A percentile compares a stretch with the other conserved stretches of the same genome.
These are phyloP conservation scores for Albula glossodonta DNA, from an alignment of 2,113 vertebrate genomes.

Conservation along the genomic window DNA sequence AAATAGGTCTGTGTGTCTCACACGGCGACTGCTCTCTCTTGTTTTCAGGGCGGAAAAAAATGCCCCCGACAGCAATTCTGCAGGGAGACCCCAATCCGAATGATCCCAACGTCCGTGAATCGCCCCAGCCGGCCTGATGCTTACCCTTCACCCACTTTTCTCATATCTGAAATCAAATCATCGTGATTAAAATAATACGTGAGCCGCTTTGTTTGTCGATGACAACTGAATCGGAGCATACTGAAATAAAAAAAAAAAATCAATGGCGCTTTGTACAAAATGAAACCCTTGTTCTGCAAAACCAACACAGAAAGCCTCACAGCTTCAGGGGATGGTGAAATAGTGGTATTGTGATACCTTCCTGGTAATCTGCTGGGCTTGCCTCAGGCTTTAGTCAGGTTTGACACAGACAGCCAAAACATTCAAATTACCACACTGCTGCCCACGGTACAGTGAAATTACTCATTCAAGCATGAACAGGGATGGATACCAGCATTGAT, in stretches of 20 bases:
- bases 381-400: slow-evolving; percentile 43
- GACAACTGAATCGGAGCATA: neutral
- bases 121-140: slow-evolving; percentile 22
- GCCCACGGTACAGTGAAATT: slow-evolving; percentile 55
- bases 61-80: slow-evolving; percentile 43
- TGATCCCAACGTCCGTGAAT: slow-evolving; percentile 40
- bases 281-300: neutral
- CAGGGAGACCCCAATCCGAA: slow-evolving; percentile 37
- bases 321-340: neutral
- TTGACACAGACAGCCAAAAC: slow-evolving; percentile 58
- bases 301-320: neutral
- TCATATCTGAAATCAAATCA: neutral
- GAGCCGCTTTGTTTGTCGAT: neutral
- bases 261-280: neutral
- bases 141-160: slow-evolving; percentile 10
- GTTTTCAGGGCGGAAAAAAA: slow-evolving; percentile 49
- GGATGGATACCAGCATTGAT: slow-evolving; percentile 27
- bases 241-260: neutral
- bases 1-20: slow-evolving; percentile 59
- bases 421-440: slow-evolving; percentile 53
- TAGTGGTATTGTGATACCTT: slow-evolving; percentile 11
- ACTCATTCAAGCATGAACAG: slow-evolving; percentile 47
- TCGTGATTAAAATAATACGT: neutral
- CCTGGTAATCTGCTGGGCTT: slow-evolving; percentile 39
- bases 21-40: slow-evolving; percentile 26